A percentile compares a stretch with the other conserved stretches of the same genome.
These are phyloP conservation scores for Thalassoma bifasciatum DNA, from an alignment of 2,113 vertebrate genomes.

Conservation along the genomic window DNA sequence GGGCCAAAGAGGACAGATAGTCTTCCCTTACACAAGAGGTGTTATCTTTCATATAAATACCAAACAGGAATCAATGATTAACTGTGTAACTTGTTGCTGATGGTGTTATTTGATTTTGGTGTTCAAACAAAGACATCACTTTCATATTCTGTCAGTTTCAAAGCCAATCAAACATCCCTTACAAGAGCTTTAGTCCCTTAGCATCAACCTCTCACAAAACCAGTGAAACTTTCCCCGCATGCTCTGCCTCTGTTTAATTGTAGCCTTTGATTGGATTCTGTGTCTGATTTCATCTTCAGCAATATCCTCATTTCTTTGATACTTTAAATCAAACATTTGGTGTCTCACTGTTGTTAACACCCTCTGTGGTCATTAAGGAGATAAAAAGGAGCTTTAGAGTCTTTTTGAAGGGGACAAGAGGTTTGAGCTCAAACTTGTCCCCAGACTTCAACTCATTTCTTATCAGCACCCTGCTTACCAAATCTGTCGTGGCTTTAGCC, in stretches of 20 bases:
- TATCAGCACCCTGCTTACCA: not conserved
- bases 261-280: slow-evolving; percentile 24
- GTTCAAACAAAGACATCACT: no score
- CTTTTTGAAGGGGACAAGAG: slow-evolving; percentile 19
- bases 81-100: no score
- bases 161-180: no score
- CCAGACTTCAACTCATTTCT: not conserved
- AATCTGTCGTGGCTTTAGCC: not conserved
- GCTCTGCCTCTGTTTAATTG: slow-evolving; percentile 33
- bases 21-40: no score
- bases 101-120: no score
- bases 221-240: slow-evolving; percentile 2
- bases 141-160: no score
- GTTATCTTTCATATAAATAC: no score
- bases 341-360: slow-evolving; percentile 32
- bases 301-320: slow-evolving; percentile 33
- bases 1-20: no score
- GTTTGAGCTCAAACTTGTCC: not conserved
- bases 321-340: slow-evolving; percentile 27
- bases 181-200: not conserved
- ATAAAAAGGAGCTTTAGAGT: slow-evolving; percentile 24
- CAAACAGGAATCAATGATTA: no score
- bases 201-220: slow-evolving; percentile 8
- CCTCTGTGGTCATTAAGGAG: not conserved
- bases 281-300: slow-evolving; percentile 53